Evolutionary conservation across 1,140 invertebrate genomes (phyloP).

Genomic region (Pseudomyrmex gracilis): DNA sequence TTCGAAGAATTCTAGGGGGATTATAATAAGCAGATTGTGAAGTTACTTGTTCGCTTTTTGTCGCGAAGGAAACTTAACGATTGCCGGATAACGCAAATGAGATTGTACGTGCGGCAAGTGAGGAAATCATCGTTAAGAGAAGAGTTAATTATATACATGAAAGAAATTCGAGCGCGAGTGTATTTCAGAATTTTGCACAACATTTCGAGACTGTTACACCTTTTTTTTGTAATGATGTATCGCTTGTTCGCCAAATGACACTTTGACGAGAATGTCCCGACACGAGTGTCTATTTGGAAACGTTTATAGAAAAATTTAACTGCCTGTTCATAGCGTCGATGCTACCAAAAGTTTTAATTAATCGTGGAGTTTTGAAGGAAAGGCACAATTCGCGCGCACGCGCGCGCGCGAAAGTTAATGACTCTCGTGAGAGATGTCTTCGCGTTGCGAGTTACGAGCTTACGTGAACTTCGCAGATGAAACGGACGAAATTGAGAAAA

Average conservation of each 20-base stretch:
- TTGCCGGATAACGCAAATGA: neutral
- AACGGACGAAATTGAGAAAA: conserved; percentile 18
- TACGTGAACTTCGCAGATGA: conserved; percentile 12
- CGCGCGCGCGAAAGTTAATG: conserved; percentile 18
- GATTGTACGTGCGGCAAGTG: neutral
- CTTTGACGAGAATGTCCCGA: neutral
- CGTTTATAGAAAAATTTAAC: conserved; percentile 32
- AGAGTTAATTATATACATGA: conserved; percentile 6
- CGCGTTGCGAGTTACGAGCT: neutral
- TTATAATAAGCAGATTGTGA: conserved; percentile 48
- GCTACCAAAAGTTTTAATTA: conserved; percentile 51
- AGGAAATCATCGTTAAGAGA: conserved; percentile 11
- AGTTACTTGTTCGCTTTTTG: conserved; percentile 4
- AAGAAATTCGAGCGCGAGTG: neutral
- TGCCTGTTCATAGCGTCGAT: neutral
- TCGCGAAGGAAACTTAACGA: neutral
- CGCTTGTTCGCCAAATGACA: neutral
- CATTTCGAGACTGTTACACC: neutral
- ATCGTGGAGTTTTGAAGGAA: conserved; percentile 16
- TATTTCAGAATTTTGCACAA: neutral
- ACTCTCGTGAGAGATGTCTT: conserved; percentile 12
- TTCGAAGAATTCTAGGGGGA: conserved; percentile 28
- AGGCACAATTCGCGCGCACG: neutral
- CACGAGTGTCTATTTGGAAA: conserved; percentile 24
- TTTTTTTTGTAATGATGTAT: neutral